Percentiles rank a stretch among this genome's conserved stretches.
Evolutionary conservation across 92 coral and sea anemone genomes (phyloP).

Genomic region (Siderastrea siderea): DNA sequence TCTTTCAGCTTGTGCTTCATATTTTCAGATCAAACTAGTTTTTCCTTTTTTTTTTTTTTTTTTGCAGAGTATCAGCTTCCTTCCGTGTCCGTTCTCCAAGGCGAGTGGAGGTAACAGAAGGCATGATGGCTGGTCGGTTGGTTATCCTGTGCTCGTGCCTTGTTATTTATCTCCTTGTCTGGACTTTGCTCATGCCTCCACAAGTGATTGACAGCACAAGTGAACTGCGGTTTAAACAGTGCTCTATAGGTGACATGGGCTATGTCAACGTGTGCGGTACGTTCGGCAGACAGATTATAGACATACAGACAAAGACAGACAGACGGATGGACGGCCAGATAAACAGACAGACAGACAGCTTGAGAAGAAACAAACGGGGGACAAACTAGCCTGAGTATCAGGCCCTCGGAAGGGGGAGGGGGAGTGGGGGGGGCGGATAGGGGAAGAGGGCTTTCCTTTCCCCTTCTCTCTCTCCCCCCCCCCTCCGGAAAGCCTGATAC

Average conservation of each 20-base stretch:
- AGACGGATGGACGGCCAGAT: not conserved
- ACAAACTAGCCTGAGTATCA: no score
- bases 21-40: not conserved
- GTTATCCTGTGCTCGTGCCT: constrained; percentile 59
- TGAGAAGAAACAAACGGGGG: no score
- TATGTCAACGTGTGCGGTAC: constrained; percentile 33
- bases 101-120: constrained; percentile 89
- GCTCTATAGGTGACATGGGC: constrained; percentile 46
- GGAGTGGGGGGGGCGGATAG: no score
- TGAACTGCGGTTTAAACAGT: constrained; percentile 72
- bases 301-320: not conserved
- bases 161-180: constrained; percentile 78
- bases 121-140: constrained; percentile 76
- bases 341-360: not conserved
- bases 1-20: not conserved
- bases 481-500: no score
- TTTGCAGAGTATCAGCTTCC: constrained; percentile 73
- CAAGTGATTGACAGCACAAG: constrained; percentile 45
- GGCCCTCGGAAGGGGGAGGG: no score
- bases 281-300: not conserved
- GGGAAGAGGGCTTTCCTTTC: no score
- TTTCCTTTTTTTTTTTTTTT: not conserved
- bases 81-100: constrained; percentile 92
- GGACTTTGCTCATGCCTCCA: constrained; percentile 88
- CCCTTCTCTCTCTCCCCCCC: no score